A percentile compares a stretch with the other conserved stretches of the same genome.
Evolutionary conservation across 2,888 invertebrate genomes (phyloP).

Genomic region (Arge pagana): DNA sequence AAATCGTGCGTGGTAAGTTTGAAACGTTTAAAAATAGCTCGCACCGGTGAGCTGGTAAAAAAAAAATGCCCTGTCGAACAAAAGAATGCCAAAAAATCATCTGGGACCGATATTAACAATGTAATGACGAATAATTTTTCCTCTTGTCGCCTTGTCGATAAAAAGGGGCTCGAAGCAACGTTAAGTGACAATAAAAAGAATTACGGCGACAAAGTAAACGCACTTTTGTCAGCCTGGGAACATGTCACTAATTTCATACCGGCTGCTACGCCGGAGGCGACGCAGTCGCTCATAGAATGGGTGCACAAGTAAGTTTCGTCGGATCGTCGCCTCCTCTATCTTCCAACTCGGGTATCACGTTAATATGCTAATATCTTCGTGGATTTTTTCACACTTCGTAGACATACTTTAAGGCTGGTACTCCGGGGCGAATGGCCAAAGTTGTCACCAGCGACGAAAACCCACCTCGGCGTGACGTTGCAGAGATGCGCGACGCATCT

Average conservation of each 20-base stretch:
- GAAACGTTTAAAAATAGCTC: no score
- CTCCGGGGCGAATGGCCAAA: slow-evolving; percentile 66
- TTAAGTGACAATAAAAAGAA: slow-evolving; percentile 59
- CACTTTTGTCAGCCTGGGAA: slow-evolving; percentile 60
- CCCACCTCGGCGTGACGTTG: slow-evolving; percentile 57
- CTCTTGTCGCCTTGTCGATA: slow-evolving; percentile 12
- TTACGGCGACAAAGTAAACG: slow-evolving; percentile 59
- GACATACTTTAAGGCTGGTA: slow-evolving; percentile 58
- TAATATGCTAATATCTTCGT: slow-evolving; percentile 2
- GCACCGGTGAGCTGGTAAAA: no score
- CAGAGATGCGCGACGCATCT: slow-evolving; percentile 58
- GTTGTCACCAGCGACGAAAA: slow-evolving; percentile 56
- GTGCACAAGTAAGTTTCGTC: slow-evolving; percentile 56
- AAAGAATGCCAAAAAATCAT: no score
- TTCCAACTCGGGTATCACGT: background rate
- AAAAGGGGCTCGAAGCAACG: slow-evolving; percentile 58
- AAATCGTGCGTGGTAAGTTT: slow-evolving; percentile 54
- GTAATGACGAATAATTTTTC: no score
- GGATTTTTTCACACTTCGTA: slow-evolving; percentile 36
- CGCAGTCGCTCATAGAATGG: slow-evolving; percentile 57
- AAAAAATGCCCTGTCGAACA: no score
- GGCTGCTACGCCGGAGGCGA: slow-evolving; percentile 53
- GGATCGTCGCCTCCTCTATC: background rate
- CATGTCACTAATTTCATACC: slow-evolving; percentile 57
- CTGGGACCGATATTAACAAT: no score